A percentile compares a stretch with the other conserved stretches of the same genome.
These are phyloP conservation scores for Zosterops pallidus DNA, from an alignment of 2,113 vertebrate species.

Conservation along the genomic window DNA sequence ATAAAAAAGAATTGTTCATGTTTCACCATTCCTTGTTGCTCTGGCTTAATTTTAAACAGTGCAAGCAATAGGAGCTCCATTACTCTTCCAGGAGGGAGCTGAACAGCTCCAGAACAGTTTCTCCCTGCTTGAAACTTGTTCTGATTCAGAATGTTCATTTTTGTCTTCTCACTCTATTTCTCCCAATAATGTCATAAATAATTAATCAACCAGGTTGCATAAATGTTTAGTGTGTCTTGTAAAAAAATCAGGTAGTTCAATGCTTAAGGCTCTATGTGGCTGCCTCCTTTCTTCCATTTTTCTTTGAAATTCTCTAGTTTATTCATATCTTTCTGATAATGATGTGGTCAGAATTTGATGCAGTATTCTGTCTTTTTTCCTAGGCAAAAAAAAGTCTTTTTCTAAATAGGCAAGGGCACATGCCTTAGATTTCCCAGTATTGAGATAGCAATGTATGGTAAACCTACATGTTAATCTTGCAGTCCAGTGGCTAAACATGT, in stretches of 20 bases:
- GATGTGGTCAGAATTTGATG: background rate
- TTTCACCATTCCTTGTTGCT: background rate
- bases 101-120: background rate
- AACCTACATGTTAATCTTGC: background rate
- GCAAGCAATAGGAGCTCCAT: background rate
- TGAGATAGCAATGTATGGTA: background rate
- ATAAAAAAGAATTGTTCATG: background rate
- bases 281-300: background rate
- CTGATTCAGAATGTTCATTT: slow-evolving; percentile 20
- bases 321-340: background rate
- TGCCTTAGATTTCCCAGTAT: background rate
- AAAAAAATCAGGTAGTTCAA: background rate
- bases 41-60: slow-evolving; percentile 1
- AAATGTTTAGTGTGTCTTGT: background rate
- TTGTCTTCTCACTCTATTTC: background rate
- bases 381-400: background rate
- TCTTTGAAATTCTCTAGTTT: background rate
- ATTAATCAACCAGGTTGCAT: background rate
- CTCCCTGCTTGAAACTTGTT: slow-evolving; percentile 22
- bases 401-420: background rate
- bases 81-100: background rate
- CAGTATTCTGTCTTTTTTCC: background rate
- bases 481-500: background rate
- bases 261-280: background rate
- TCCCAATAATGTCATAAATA: slow-evolving; percentile 22